Percentiles rank a stretch among this genome's conserved stretches.
Conservation (phyloP, 2,113 vertebrate species). For the Colistium nudipinnis region DNA sequence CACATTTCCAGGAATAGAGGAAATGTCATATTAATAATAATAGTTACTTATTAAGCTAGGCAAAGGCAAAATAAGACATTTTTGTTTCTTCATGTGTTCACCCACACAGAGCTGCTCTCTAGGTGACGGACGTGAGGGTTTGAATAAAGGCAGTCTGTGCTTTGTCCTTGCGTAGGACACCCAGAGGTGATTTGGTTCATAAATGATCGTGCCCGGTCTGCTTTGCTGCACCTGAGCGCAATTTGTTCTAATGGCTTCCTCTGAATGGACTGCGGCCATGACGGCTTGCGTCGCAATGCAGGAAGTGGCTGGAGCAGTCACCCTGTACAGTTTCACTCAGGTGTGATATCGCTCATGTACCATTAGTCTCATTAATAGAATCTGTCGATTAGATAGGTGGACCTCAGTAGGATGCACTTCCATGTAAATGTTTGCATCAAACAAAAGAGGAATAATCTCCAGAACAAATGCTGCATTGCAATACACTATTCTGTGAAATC, state of each 20-base stretch:
- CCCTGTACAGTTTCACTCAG: constrained; percentile 67
- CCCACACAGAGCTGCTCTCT: neutral
- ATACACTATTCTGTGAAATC: neutral
- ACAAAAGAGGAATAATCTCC: neutral
- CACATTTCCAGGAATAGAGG: constrained; percentile 5
- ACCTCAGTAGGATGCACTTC: constrained; percentile 33
- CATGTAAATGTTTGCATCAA: constrained; percentile 12
- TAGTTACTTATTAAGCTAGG: constrained; percentile 20
- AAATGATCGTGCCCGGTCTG: constrained; percentile 74
- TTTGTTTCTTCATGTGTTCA: constrained; percentile 9
- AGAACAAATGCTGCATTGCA: neutral
- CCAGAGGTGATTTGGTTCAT: constrained; percentile 73
- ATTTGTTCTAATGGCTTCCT: constrained; percentile 84
- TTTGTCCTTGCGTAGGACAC: constrained; percentile 79
- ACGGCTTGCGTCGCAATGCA: constrained; percentile 59
- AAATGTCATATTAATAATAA: constrained; percentile 45
- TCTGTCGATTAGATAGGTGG: constrained; percentile 46
- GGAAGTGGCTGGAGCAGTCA: constrained; percentile 76
- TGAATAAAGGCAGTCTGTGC: constrained; percentile 21
- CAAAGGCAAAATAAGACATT: neutral
- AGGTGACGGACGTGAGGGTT: neutral
- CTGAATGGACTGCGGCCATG: constrained; percentile 70
- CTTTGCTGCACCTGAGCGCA: constrained; percentile 79
- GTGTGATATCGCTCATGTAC: constrained; percentile 66
- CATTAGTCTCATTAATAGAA: constrained; percentile 68